Evolutionary conservation across 2,113 vertebrate species (phyloP), one percentile per base, ranked within the genome.

Genomic region (Setophaga petechia): DNA sequence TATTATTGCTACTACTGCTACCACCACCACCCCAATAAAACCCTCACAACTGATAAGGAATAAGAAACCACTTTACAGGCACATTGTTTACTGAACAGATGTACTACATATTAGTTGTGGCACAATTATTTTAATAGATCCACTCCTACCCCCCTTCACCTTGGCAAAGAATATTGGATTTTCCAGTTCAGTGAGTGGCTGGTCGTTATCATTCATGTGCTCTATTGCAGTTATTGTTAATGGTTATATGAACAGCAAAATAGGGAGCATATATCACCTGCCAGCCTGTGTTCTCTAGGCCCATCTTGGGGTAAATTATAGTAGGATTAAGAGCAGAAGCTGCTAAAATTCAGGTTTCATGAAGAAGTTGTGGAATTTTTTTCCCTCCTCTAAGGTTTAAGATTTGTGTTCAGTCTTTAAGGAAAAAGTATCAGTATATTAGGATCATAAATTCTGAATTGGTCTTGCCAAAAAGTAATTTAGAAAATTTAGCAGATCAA

Each of bases 201-300:
- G 78, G 25, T 85, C 5, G 13, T 65, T 85, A 46, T 66, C 30
- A 74, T 80, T 92, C 51, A 15, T 27, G 15, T 61, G 62, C 37
- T 78, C 25, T 37, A 4, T 44, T 85, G 78, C 69, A 73, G 49
- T 84, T 91, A 62, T 22, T 83, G 46, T 93, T 87, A 89, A 87
- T 94, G 69, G 37, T 44, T 92, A 35, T 89, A 41, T 76, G 93
- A 91, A 46, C 62, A 85, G 63, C 71, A 79, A 83, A 87, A 91
- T 58, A 67, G 54, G 81, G 49, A 73, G 30, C 59, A 31, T 61
- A 8, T 27, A 49, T 86, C 59, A 51, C 59, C 49, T 65, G 33
- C 73, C 89, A 76, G 37, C 54, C 31, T 54, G 10, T 46, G 63
- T 9, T 73, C 54, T 73, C 12, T 30, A 10, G 12, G 27, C 44